Evolutionary conservation across 2,888 invertebrate genomes (phyloP).

Genomic region (Limnephilus marmoratus): DNA sequence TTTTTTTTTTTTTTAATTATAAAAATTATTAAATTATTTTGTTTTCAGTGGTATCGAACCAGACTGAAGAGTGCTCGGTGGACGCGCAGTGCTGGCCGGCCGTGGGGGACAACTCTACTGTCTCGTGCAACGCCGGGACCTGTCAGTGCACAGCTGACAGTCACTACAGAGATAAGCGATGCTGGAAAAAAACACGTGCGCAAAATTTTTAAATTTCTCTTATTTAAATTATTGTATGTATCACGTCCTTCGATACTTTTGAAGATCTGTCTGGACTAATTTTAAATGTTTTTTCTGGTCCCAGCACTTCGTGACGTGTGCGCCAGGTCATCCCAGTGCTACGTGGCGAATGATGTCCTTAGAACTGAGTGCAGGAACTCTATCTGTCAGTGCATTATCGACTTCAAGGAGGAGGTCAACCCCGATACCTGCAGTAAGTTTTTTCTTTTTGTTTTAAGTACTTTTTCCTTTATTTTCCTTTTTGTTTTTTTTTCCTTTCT

Average conservation of each 20-base stretch:
- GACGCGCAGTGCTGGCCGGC: constrained; percentile 69
- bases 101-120: constrained; percentile 67
- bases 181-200: constrained; percentile 71
- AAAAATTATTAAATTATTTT: too few species aligned
- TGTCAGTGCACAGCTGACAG: constrained; percentile 69
- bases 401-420: constrained; percentile 70
- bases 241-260: neutral
- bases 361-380: constrained; percentile 73
- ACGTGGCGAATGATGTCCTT: constrained; percentile 68
- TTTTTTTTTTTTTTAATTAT: too few species aligned
- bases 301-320: constrained; percentile 71
- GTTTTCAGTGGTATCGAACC: neutral
- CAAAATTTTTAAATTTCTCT: neutral
- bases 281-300: neutral
- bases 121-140: constrained; percentile 67
- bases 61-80: constrained; percentile 67
- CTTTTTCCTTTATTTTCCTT: neutral
- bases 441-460: neutral
- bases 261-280: neutral
- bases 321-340: constrained; percentile 71
- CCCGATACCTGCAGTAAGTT: constrained; percentile 58
- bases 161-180: constrained; percentile 70
- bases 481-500: neutral
- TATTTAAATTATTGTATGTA: neutral
- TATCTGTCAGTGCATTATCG: constrained; percentile 71